These are phyloP conservation scores for Metallyticus violacea DNA, from an alignment of 2,888 invertebrate genomes.

Conservation along the genomic window DNA sequence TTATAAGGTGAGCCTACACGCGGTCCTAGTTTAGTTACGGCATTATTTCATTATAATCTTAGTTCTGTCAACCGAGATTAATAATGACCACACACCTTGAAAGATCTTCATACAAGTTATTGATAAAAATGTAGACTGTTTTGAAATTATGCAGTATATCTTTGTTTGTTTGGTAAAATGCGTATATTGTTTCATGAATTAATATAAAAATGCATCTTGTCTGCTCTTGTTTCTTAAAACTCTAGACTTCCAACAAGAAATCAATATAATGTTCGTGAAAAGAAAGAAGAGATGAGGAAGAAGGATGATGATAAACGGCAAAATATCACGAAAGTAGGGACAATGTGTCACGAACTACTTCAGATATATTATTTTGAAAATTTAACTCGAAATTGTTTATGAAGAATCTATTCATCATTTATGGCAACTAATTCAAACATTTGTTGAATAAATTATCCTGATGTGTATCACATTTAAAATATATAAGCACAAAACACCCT, in stretches of 20 bases:
- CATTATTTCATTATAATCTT: not conserved
- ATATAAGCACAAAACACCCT: not conserved
- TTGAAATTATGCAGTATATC: no score
- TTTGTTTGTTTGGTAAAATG: no score
- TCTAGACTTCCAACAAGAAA: not conserved
- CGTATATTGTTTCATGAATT: no score
- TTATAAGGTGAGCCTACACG: no score
- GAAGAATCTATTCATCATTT: not conserved
- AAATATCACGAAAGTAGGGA: not conserved
- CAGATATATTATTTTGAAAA: not conserved
- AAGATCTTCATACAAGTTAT: no score
- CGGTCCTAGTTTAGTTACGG: not conserved
- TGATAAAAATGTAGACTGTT: no score
- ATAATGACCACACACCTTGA: not conserved
- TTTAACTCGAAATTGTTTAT: not conserved
- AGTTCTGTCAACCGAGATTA: not conserved
- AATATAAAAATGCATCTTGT: no score
- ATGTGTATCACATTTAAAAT: not conserved
- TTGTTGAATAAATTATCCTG: not conserved
- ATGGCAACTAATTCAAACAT: not conserved
- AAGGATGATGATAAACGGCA: not conserved
- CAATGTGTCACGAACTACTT: not conserved
- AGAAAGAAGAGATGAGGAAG: not conserved
- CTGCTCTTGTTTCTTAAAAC: not conserved
- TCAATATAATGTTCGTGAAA: not conserved